Base-by-base conservation (phyloP, 2,888 invertebrate species). In the Napeogenes sylphis region DNA sequence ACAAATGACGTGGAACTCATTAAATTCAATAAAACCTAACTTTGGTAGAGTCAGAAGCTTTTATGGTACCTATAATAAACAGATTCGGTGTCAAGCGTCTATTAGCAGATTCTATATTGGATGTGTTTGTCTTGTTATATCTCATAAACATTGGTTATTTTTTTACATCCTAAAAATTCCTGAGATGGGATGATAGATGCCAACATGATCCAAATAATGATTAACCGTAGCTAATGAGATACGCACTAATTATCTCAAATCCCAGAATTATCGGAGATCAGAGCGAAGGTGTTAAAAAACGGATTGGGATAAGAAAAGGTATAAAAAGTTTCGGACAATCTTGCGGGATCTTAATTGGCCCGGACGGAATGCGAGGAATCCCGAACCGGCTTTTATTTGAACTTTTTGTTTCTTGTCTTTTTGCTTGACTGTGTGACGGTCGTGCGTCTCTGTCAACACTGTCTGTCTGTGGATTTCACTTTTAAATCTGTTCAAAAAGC, bases 281-380 rank as follows among this genome's bases (percentile, higher is more conserved):
- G 21, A 47, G 55, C 67, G 65, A 70, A 82, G 79, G 82, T 82
- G 83, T 84, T 81, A 78, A 80, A 79, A 76, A 78, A 76, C 75
- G 70, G 73, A 82, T 81, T 81, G 79, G 71, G 71, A 72, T 73
- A 67, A 74, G 73, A 75, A 72, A 63, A 62, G 58, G 38, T 56
- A 35, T 62, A 68, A 71, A 71, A 68, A 68, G 64, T 45, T 45
- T 61, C 70, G 74, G 83, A 87, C 86, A 85, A 87, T 87, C 87
- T 84, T 78, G 78, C 79, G 78, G 81, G 85, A 87, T 87, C 87
- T 87, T 87, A 86, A 87, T 88, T 87, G 87, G 86, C 77, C 76
- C 71, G 71, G 67, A 56, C 72, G 82, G 80, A 75, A 88, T 87
- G 80, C 77, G 70, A 64, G 82, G 87, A 79, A 87, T 85, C 73